Percentiles rank a stretch among this genome's conserved stretches.
These are phyloP conservation scores for Oophaga pumilio DNA, from an alignment of 2,113 vertebrate genomes.

Conservation along the genomic window DNA sequence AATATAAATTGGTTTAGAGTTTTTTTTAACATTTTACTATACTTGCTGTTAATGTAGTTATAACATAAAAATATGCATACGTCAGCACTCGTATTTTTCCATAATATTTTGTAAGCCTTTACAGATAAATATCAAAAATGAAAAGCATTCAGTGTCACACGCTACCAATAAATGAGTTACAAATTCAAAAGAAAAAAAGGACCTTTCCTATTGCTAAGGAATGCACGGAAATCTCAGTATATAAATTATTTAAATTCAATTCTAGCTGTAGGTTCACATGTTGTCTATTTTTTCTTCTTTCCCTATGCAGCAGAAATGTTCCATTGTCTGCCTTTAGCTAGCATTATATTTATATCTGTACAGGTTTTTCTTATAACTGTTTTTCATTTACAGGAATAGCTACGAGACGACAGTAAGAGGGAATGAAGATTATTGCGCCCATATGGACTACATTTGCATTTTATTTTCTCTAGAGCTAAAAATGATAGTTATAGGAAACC, in stretches of 20 bases:
- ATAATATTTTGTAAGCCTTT: background rate
- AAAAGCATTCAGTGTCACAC: background rate
- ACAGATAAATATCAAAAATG: background rate
- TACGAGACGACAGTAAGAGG: constrained; percentile 17
- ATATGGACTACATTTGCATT: constrained; percentile 40
- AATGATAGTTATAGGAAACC: constrained; percentile 5
- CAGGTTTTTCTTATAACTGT: constrained; percentile 23
- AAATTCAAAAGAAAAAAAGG: background rate
- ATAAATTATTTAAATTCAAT: constrained; percentile 18
- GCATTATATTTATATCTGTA: constrained; percentile 24
- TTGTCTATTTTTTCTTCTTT: constrained; percentile 21
- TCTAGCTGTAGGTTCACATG: constrained; percentile 16
- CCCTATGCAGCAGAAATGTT: constrained; percentile 4
- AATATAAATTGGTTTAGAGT: background rate
- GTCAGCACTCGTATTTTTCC: background rate
- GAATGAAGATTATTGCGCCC: constrained; percentile 24
- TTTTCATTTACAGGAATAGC: constrained; percentile 41
- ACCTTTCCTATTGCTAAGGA: background rate
- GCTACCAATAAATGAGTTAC: background rate
- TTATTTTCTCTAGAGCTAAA: constrained; percentile 22
- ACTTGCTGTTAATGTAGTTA: background rate
- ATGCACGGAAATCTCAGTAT: background rate
- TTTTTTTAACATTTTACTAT: background rate
- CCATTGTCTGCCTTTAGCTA: constrained; percentile 37
- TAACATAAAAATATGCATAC: background rate